phyloP scores from a whole-genome alignment of 2,888 invertebrate species.

The Adelognathus sp. region DNA sequence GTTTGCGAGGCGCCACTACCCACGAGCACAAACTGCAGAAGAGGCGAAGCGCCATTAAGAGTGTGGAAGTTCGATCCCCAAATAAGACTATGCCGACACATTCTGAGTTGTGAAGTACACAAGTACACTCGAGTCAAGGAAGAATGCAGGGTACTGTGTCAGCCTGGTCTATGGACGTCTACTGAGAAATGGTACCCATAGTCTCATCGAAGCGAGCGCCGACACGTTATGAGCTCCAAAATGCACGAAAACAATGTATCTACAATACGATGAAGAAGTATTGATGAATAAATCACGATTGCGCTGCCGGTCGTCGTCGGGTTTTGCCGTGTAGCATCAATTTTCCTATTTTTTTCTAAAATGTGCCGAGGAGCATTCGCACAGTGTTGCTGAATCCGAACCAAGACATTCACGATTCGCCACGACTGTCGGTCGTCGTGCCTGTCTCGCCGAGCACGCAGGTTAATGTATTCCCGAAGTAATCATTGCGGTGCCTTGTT shows the following conservation, averaged over 20 bases:
- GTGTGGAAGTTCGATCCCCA: background rate
- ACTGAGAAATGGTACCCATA: background rate
- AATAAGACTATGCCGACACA: background rate
- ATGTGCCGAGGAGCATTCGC: background rate
- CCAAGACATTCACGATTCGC: slow-evolving; percentile 11
- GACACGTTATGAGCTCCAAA: background rate
- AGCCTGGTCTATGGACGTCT: background rate
- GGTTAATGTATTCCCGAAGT: slow-evolving; percentile 72
- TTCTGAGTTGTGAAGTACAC: background rate
- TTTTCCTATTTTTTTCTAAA: background rate
- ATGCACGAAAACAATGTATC: background rate
- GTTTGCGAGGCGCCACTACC: too few relatives aligned
- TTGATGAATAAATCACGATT: background rate
- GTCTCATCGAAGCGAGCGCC: background rate
- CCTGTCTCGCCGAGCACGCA: slow-evolving; percentile 60
- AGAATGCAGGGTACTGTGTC: background rate
- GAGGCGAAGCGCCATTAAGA: background rate
- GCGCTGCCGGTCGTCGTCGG: background rate
- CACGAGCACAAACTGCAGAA: too few relatives aligned
- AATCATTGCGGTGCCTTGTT: slow-evolving; percentile 73
- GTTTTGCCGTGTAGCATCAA: background rate
- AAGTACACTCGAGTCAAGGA: background rate
- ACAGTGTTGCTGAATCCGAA: slow-evolving; percentile 1
- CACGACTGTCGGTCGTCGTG: slow-evolving; percentile 42
- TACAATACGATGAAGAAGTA: background rate